Base-by-base conservation (phyloP, 2,113 vertebrate genomes). In the Arothron firmamentum region DNA sequence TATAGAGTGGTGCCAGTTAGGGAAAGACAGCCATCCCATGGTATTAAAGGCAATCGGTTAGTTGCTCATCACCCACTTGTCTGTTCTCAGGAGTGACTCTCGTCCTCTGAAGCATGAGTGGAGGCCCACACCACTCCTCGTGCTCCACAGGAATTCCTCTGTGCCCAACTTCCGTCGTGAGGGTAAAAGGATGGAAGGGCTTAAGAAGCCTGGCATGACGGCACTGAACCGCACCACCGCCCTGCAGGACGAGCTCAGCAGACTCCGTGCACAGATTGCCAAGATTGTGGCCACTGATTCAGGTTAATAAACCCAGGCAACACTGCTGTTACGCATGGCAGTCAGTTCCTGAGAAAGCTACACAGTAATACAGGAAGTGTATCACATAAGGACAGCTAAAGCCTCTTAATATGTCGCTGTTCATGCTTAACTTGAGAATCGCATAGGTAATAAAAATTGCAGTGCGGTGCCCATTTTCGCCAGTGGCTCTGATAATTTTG, bases 141-240 rank as follows among this genome's bases (percentile, higher is more conserved):
- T 99, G 18, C 95, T 99, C 67, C 97, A 99, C 66, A 92, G 97
- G 23, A 99, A 99, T 60, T 95, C 97, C 9, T 99, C 97, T 0
- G 97, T 99, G 64, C 97, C 97, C 73, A 99, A 99, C 88, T 92
- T 99, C 70, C 94, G 96, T 48, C 93, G 91, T 20, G 94, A 96
- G 17, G 94, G 96, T 60, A 95, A 96, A 74, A 93, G 94, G 70
- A 86, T 97, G 78, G 92, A 97, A 31, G 94, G 92, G 61, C 80
- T 98, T 59, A 96, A 92, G 87, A 99, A 96, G 65, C 94, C 96
- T 0, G 95, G 93, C 0, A 81, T 94, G 76, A 96, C 97, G 0
- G 96, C 96, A 0, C 80, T 99, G 74, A 99, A 95, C 85, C 78
- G 93, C 0, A 95, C 95, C 1, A 94, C 96, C 0, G 96, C 97